Percentiles rank a stretch among this genome's conserved stretches.
Conservation (phyloP, 2,797 vertebrate genomes). For the Balearica regulorum region DNA sequence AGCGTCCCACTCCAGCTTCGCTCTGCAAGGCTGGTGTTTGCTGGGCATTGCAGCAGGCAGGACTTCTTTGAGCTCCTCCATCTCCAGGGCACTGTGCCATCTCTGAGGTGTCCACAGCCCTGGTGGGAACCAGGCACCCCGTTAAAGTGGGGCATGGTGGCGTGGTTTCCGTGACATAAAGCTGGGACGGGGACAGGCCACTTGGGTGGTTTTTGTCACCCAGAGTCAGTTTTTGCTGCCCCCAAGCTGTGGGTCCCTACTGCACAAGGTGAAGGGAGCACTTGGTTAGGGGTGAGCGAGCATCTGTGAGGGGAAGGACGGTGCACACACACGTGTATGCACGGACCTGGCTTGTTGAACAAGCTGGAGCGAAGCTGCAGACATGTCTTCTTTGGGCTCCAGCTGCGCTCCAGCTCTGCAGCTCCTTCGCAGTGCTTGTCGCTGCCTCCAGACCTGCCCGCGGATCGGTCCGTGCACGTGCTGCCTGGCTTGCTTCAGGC, state of each 20-base stretch:
- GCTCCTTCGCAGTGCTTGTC: neutral
- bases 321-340: accelerated
- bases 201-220: accelerated
- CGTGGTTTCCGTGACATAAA: neutral
- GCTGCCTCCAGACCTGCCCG: neutral
- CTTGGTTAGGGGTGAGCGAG: neutral
- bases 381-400: neutral
- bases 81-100: neutral
- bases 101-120: neutral
- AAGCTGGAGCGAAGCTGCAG: neutral
- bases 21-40: neutral
- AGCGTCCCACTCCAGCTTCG: neutral
- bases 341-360: neutral
- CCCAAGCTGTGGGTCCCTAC: neutral
- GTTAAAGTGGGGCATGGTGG: accelerated
- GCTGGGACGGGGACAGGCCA: neutral
- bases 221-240: neutral
- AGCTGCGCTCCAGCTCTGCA: neutral
- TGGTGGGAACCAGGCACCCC: neutral
- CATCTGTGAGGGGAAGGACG: neutral
- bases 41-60: neutral
- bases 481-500: neutral
- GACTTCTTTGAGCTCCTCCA: neutral
- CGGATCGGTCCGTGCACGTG: neutral
- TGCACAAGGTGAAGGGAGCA: accelerated